Conservation (phyloP, 2,113 vertebrate species). For the Brachyhypopomus gauderio region DNA sequence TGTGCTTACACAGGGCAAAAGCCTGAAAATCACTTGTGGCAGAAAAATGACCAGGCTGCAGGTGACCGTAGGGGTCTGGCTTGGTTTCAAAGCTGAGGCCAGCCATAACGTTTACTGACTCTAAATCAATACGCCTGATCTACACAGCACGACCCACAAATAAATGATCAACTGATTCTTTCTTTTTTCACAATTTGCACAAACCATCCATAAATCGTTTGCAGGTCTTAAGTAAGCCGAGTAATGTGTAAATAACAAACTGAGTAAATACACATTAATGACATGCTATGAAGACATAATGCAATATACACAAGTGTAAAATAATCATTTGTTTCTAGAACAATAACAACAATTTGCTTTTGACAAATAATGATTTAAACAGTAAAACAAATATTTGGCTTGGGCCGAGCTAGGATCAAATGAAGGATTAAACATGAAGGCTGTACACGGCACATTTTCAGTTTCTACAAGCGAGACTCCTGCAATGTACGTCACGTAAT, state of each 20-base stretch:
- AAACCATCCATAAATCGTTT: not conserved
- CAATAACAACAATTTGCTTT: not conserved
- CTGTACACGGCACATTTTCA: not conserved
- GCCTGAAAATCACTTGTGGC: no score
- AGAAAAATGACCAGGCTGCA: not conserved
- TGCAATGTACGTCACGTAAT: not conserved
- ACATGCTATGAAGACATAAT: not conserved
- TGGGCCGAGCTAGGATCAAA: not conserved
- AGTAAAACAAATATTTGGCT: not conserved
- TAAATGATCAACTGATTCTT: not conserved
- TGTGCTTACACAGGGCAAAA: no score
- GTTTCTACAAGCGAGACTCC: not conserved
- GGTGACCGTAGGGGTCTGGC: conserved; percentile 5
- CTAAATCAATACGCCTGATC: conserved; percentile 59
- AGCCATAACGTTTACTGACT: conserved; percentile 49
- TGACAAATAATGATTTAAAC: not conserved
- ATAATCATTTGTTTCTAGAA: not conserved
- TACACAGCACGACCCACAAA: conserved; percentile 45
- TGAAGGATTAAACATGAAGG: not conserved
- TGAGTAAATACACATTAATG: not conserved
- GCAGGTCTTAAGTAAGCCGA: not conserved
- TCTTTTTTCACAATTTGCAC: not conserved
- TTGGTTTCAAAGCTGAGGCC: conserved; percentile 32
- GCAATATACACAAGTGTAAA: not conserved
- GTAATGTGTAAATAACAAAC: not conserved